phyloP scores from a whole-genome alignment of 2,888 invertebrate species.

The Onchidella celtica region DNA sequence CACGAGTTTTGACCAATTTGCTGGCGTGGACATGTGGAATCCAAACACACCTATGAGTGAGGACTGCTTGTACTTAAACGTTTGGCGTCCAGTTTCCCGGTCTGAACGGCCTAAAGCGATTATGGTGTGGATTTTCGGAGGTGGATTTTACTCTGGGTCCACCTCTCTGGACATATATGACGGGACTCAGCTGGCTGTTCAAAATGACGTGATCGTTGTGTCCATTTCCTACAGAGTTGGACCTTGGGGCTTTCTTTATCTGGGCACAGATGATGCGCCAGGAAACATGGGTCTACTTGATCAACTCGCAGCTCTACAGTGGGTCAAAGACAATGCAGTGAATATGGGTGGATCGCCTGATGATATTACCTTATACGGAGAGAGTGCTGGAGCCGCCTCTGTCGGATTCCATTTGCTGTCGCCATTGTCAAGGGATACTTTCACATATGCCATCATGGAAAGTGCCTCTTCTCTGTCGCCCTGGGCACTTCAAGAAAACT shows the following conservation, averaged over 20 bases:
- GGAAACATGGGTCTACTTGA: slow-evolving; percentile 96
- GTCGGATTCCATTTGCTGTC: slow-evolving; percentile 68
- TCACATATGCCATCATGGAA: slow-evolving; percentile 69
- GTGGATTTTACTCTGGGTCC: slow-evolving; percentile 95
- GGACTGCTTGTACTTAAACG: slow-evolving; percentile 96
- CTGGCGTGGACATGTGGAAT: slow-evolving; percentile 98
- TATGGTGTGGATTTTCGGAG: slow-evolving; percentile 96
- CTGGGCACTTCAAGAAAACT: slow-evolving; percentile 57
- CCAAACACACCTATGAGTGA: slow-evolving; percentile 94
- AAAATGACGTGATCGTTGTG: slow-evolving; percentile 91
- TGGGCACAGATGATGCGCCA: slow-evolving; percentile 88
- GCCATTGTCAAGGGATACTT: slow-evolving; percentile 58
- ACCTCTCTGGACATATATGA: slow-evolving; percentile 85
- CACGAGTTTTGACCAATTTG: slow-evolving; percentile 93
- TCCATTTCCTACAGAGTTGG: slow-evolving; percentile 95
- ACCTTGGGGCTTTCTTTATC: slow-evolving; percentile 95
- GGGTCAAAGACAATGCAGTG: slow-evolving; percentile 94
- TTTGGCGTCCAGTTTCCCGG: slow-evolving; percentile 89
- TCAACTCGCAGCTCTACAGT: slow-evolving; percentile 90
- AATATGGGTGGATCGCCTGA: slow-evolving; percentile 65
- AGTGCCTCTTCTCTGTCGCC: slow-evolving; percentile 58
- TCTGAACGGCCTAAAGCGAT: slow-evolving; percentile 83
- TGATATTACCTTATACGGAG: slow-evolving; percentile 68
- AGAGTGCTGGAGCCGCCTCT: slow-evolving; percentile 68
- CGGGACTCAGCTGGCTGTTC: slow-evolving; percentile 87